Base-by-base conservation (phyloP, 2,113 vertebrate genomes). In the Pterocles burchelli region DNA sequence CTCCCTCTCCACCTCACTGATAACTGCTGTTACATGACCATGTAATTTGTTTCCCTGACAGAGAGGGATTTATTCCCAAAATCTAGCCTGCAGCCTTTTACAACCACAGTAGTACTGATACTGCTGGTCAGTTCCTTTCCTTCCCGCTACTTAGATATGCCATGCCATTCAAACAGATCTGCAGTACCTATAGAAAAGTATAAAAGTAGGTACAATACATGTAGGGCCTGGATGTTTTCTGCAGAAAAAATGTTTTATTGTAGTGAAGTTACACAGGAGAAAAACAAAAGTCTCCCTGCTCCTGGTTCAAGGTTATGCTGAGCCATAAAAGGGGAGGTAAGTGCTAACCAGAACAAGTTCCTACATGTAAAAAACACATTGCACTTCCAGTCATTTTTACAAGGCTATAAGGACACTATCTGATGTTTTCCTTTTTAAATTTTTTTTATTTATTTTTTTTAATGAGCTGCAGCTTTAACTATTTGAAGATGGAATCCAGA, bases 211-310 rank as follows among this genome's bases (percentile, higher is more conserved):
- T 54, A 38, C 17, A 63, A 25, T 59, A 54, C 17, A 2, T 34
- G 6, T 57, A 77, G 18, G 14, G 34, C 38, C 49, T 74, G 14
- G 33, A 38, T 59, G 34, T 75, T 89, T 91, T 51, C 81, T 83
- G 78, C 85, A 90, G 80, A 96, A 86, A 86, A 98, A 97, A 95
- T 97, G 92, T 96, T 98, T 99, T 98, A 98, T 97, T 99, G 98
- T 99, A 99, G 98, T 99, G 98, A 95, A 91, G 95, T 96, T 95
- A 88, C 72, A 94, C 4, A 70, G 77, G 93, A 92, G 52, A 73
- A 85, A 88, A 79, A 82, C 82, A 34, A 14, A 83, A 65, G 17
- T 57, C n/a, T 48, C 55, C 24, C 38, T 14, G 48, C 38, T 93
- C 58, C 90, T 76, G 22, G 46, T 52, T 82, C 52, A 73, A 76